These are phyloP conservation scores for Pseudopodoces humilis DNA, from an alignment of 2,113 vertebrate species.

Conservation along the genomic window DNA sequence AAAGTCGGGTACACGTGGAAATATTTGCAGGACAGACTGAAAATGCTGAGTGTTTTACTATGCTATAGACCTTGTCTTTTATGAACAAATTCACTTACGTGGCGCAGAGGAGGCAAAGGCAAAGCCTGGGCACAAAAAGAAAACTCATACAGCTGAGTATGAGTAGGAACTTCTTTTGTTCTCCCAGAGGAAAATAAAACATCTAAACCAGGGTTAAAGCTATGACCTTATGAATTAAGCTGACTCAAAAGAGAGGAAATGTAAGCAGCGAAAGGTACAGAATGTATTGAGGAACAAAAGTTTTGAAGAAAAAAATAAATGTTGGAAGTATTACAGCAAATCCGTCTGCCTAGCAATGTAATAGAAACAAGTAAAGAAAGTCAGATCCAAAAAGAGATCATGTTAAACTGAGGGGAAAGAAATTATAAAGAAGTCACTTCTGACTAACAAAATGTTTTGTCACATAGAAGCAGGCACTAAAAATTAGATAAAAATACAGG, in stretches of 20 bases:
- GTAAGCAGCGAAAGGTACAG: neutral
- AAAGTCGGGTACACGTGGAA: neutral
- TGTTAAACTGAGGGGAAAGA: neutral
- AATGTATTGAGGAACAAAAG: neutral
- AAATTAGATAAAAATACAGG: neutral
- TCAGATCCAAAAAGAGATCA: neutral
- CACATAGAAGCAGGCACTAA: neutral
- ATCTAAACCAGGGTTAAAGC: neutral
- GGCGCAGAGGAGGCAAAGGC: neutral
- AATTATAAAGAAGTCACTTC: neutral
- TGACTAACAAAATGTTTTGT: neutral
- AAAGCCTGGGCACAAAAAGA: neutral
- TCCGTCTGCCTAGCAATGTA: neutral
- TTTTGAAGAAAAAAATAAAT: neutral
- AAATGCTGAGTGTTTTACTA: neutral
- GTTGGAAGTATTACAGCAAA: neutral
- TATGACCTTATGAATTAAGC: neutral
- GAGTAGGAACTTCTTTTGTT: neutral
- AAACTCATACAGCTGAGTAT: neutral
- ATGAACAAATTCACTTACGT: neutral
- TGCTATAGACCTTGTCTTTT: neutral
- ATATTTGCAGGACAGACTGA: neutral
- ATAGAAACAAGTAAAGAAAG: neutral
- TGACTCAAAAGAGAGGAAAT: neutral
- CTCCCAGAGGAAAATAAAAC: neutral